A percentile compares a stretch with the other conserved stretches of the same genome.
Evolutionary conservation across 1,140 invertebrate genomes (phyloP).

Genomic region (Phenacoccus solenopsis): DNA sequence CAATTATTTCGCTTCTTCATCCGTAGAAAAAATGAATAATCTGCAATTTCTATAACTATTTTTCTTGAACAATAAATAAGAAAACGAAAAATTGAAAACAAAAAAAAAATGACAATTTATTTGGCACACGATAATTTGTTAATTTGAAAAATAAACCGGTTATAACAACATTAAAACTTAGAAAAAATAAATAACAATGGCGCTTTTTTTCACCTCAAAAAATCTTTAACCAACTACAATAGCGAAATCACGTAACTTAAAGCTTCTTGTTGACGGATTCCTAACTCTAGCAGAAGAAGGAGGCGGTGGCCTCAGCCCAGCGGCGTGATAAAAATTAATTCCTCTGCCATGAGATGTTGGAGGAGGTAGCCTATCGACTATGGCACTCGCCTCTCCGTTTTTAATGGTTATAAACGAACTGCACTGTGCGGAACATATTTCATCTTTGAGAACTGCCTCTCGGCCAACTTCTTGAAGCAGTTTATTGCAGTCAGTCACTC

Average conservation of each 20-base stretch:
- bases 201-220: background rate
- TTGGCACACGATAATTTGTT: background rate
- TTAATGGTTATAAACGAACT: conserved; percentile 35
- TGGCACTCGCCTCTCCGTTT: background rate
- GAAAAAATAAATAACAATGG: background rate
- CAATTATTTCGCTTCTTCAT: too few relatives aligned
- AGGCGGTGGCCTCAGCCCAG: conserved; percentile 34
- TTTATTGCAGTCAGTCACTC: conserved; percentile 74
- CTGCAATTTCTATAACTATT: too few relatives aligned
- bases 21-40: too few relatives aligned
- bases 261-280: conserved; percentile 16
- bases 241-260: conserved; percentile 20
- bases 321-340: conserved; percentile 20
- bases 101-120: background rate
- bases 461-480: conserved; percentile 65
- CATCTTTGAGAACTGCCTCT: conserved; percentile 67
- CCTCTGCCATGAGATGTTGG: background rate
- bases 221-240: background rate
- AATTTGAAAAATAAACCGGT: background rate
- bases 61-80: too few relatives aligned
- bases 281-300: conserved; percentile 35
- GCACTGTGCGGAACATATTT: conserved; percentile 82
- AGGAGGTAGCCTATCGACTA: background rate
- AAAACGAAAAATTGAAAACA: background rate
- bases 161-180: background rate